phyloP scores from a whole-genome alignment of 2,888 invertebrate genomes.

The Lasioglossum calceatum region DNA sequence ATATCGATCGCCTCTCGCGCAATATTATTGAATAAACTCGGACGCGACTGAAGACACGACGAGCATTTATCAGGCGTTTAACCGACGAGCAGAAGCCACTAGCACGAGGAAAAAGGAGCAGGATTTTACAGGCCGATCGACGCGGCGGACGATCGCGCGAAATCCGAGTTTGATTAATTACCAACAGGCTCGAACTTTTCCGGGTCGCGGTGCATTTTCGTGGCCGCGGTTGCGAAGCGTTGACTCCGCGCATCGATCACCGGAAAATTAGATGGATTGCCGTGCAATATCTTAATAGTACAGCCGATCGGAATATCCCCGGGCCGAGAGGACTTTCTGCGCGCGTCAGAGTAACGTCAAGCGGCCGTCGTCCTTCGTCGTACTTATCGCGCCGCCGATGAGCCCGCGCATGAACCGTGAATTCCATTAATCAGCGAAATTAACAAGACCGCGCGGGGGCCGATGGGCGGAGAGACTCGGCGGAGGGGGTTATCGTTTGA shows the following conservation, averaged over 20 bases:
- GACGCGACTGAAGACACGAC: background rate
- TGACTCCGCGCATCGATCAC: constrained; percentile 49
- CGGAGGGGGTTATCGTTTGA: constrained; percentile 28
- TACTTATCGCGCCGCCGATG: constrained; percentile 39
- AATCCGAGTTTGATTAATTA: constrained; percentile 54
- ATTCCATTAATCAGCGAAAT: constrained; percentile 55
- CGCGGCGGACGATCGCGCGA: constrained; percentile 16
- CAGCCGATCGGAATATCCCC: constrained; percentile 10
- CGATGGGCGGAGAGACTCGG: background rate
- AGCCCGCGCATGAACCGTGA: constrained; percentile 31
- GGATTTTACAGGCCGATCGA: background rate
- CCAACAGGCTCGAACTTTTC: constrained; percentile 34
- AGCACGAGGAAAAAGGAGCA: background rate
- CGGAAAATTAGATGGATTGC: constrained; percentile 48
- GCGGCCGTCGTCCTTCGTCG: constrained; percentile 12
- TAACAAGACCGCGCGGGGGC: constrained; percentile 31
- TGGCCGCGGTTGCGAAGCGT: constrained; percentile 8
- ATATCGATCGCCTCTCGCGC: no score
- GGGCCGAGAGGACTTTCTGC: constrained; percentile 22
- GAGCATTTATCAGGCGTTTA: background rate
- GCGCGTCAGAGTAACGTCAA: constrained; percentile 12
- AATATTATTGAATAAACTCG: no score
- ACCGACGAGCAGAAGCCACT: background rate
- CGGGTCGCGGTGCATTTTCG: constrained; percentile 24
- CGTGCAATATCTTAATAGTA: constrained; percentile 51